Conservation (phyloP, 2,113 vertebrate genomes). For the Cyprichromis sp. region DNA sequence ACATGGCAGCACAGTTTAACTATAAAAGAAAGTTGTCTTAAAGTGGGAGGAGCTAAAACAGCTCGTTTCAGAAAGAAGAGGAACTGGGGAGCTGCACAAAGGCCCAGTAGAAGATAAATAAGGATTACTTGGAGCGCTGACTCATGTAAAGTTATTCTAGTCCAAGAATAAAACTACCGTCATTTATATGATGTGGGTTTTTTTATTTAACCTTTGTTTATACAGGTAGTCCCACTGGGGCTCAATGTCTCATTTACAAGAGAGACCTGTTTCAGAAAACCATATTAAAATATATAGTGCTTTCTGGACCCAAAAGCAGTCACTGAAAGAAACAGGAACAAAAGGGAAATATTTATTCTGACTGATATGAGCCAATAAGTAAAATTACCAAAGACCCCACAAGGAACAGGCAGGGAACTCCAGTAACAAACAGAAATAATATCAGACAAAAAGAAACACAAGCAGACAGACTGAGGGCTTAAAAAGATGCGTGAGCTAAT, state of each 20-base stretch:
- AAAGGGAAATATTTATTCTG: background rate
- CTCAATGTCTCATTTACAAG: background rate
- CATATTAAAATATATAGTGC: background rate
- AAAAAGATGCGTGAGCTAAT: fast-evolving
- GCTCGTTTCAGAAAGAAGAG: background rate
- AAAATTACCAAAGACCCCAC: background rate
- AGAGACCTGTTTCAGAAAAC: background rate
- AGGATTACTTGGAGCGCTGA: background rate
- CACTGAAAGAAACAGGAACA: background rate
- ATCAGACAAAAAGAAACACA: background rate
- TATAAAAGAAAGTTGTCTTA: background rate
- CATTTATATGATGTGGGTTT: fast-evolving
- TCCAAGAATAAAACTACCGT: background rate
- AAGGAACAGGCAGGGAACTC: background rate
- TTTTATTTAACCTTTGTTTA: fast-evolving
- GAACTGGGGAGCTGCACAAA: background rate
- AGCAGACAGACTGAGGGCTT: background rate
- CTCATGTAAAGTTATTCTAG: background rate
- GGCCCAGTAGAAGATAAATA: background rate
- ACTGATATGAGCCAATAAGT: background rate
- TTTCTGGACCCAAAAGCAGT: background rate
- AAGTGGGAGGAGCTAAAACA: background rate
- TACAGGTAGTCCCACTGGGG: background rate
- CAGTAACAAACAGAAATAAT: background rate
- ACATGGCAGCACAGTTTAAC: background rate